Evolutionary conservation across 2,797 vertebrate species (phyloP), one percentile per base, ranked within the genome.

Genomic region (Bradypus variegatus): DNA sequence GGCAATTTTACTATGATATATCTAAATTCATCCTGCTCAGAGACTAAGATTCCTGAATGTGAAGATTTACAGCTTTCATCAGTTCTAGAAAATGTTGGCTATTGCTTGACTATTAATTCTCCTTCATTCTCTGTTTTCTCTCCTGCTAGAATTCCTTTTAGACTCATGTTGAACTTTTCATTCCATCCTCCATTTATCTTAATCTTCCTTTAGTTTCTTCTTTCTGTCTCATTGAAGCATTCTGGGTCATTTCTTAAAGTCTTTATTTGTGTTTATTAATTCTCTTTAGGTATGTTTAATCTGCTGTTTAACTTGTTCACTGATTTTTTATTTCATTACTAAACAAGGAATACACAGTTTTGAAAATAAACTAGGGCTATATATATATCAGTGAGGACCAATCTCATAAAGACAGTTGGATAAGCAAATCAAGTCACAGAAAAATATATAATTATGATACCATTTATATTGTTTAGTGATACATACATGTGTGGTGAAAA

Each of bases 201-300:
- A 89, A 50, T 2, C 11, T 84, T 83, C 14, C 48, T 69, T 80
- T 89, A 5, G 45, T 65, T 81, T 64, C 58, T 67, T 53, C 48
- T 73, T 64, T 65, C 31, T 25, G 16, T 77, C 18, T 88, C 65
- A 78, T 83, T 78, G 19, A 92, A 77, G 70, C 36, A 86, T 75
- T 86, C 31, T 92, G 33, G 55, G 25, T 33, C 91, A 83, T 60
- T 91, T 91, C 53, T 83, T 83, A 84, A 87, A 48, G 76, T 93
- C 53, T 62, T 3, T 76, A 64, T 86, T 80, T 94, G 41, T 76
- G 25, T 77, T 82, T 41, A 81, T 25, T 89, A 73, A 72, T 82
- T 62, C 72, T 87, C 33, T 90, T 90, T 53, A 58, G 36, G 62
- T 65, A 10, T 64, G 25, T 60, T 23, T 23, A 60, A 31, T 12